Evolutionary conservation across 2,888 invertebrate genomes (phyloP), one percentile per base, ranked within the genome.

Genomic region (Drosophila heteroneura): DNA sequence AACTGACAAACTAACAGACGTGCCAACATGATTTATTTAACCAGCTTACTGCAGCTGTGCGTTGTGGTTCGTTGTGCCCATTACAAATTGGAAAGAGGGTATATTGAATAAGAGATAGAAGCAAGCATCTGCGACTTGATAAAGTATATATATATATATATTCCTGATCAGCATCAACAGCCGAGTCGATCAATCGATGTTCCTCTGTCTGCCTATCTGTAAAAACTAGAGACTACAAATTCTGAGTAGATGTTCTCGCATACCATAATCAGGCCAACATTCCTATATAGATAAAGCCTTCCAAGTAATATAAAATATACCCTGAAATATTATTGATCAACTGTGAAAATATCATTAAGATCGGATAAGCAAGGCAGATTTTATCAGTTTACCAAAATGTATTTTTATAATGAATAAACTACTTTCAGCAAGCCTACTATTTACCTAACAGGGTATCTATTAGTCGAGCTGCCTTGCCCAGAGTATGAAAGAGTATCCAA

Each of bases 1-100:
- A 47, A 47, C 47, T 26, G 16, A 26, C 28, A 28, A 28, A 47
- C 22, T 47, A 22, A 26, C 47, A 16, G 39, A 66, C 65, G 57
- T 49, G 35, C 59, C 52, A 56, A 57, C 73, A 69, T 77, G 78
- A 79, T 79, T 76, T 79, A 79, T 71, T 69, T 75, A 52, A n/a
- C 30, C 53, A 30, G 39, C 60, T 28, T 54, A 54, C n/a, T 51
- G 66, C 74, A 69, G 60, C 70, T 78, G 70, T 59, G 61, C 35
- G 16, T 14, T 60, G 35, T 32, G 5, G 19, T 7, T 16, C 16
- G 10, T 33, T 53, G 7, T n/a, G 44, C n/a, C 26, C 39, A 62
- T 53, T 44, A 44, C 22, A 35, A 22, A 14, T 41, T 5, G 3
- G 14, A 10, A 14, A 41, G 2, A 19, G 56, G 33, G 30, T 35